These are phyloP conservation scores for Myopa tessellatipennis DNA, from an alignment of 2,888 invertebrate genomes.

Conservation along the genomic window DNA sequence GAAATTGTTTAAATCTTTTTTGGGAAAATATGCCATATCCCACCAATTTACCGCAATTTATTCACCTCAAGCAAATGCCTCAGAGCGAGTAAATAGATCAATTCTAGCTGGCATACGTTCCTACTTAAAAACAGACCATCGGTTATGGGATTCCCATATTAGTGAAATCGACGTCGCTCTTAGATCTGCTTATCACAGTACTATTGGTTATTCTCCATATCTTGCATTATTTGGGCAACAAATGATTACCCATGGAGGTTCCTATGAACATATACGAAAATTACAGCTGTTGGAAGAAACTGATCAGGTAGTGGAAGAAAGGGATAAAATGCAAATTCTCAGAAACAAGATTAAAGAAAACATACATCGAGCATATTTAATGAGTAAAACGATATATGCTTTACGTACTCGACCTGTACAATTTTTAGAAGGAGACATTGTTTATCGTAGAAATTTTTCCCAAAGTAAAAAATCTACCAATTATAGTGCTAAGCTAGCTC, in stretches of 20 bases:
- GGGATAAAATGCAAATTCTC: slow-evolving; percentile 5
- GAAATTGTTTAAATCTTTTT: neutral
- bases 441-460: slow-evolving; percentile 21
- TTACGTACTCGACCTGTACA: slow-evolving; percentile 2
- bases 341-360: neutral
- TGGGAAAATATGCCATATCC: neutral
- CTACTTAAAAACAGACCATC: slow-evolving; percentile 7
- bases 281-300: slow-evolving; percentile 6
- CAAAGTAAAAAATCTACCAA: slow-evolving; percentile 25
- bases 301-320: slow-evolving; percentile 1
- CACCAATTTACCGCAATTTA: slow-evolving; percentile 16
- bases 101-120: slow-evolving; percentile 20
- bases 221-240: slow-evolving; percentile 21
- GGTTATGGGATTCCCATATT: slow-evolving; percentile 9
- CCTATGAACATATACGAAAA: slow-evolving; percentile 7
- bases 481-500: slow-evolving; percentile 39
- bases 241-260: slow-evolving; percentile 16
- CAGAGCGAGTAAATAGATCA: slow-evolving; percentile 22
- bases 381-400: slow-evolving; percentile 8
- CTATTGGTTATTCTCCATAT: slow-evolving; percentile 19
- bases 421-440: slow-evolving; percentile 10
- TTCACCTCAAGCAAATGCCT: slow-evolving; percentile 20
- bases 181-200: slow-evolving; percentile 4
- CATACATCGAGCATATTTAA: slow-evolving; percentile 10
- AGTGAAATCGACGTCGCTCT: slow-evolving; percentile 8